Percentiles rank a stretch among this genome's conserved stretches.
Evolutionary conservation across 2,113 vertebrate genomes (phyloP).

Genomic region (Gobio gobio): DNA sequence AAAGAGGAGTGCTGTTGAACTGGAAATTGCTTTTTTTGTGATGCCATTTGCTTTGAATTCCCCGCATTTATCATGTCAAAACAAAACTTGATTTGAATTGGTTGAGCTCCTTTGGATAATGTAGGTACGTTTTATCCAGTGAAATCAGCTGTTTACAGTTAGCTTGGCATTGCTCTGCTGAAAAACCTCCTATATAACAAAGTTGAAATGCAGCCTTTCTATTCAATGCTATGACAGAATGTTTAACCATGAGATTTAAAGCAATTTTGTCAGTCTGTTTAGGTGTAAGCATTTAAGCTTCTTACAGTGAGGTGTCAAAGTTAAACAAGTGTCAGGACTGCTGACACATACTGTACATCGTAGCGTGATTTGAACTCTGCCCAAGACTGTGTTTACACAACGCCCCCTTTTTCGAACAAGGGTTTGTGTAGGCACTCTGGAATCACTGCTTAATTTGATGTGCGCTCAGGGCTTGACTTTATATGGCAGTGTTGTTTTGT

Average conservation of each 20-base stretch:
- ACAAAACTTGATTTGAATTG: neutral
- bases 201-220: slow-evolving; percentile 59
- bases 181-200: slow-evolving; percentile 61
- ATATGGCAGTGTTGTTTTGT: slow-evolving; percentile 71
- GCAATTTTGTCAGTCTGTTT: neutral
- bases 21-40: neutral
- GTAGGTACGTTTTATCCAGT: slow-evolving; percentile 44
- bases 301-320: neutral
- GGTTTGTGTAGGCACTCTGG: slow-evolving; percentile 14
- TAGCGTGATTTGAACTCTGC: slow-evolving; percentile 21
- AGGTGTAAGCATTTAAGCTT: slow-evolving; percentile 23
- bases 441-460: slow-evolving; percentile 19
- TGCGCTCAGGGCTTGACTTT: slow-evolving; percentile 63
- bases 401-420: neutral
- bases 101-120: neutral
- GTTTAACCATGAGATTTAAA: slow-evolving; percentile 7
- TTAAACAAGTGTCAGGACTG: slow-evolving; percentile 29
- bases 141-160: slow-evolving; percentile 69
- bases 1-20: neutral
- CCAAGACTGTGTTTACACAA: slow-evolving; percentile 16
- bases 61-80: neutral
- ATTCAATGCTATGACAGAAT: neutral
- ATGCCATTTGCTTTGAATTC: slow-evolving; percentile 5
- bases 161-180: slow-evolving; percentile 32
- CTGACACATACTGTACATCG: slow-evolving; percentile 12